These are phyloP conservation scores for Aratinga solstitialis DNA, from an alignment of 2,797 vertebrate species.

Conservation along the genomic window DNA sequence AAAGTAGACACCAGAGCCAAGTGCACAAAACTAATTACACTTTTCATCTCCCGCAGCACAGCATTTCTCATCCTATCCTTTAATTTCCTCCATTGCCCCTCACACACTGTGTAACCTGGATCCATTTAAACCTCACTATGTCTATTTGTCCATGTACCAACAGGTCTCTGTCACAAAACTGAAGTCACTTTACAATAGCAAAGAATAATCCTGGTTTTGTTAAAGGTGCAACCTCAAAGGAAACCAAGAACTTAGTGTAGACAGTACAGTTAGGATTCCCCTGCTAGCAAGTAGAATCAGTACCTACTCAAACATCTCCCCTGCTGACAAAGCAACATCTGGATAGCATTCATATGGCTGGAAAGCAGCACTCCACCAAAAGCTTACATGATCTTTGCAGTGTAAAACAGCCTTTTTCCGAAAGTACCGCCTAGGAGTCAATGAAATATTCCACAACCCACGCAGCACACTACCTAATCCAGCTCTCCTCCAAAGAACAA, in stretches of 20 bases:
- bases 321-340: neutral
- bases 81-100: neutral
- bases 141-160: neutral
- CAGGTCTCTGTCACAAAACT: neutral
- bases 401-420: neutral
- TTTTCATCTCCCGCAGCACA: neutral
- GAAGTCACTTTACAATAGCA: neutral
- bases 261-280: neutral
- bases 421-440: neutral
- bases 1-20: neutral
- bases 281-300: neutral
- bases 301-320: neutral
- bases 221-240: neutral
- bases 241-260: neutral
- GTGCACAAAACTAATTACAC: neutral
- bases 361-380: neutral
- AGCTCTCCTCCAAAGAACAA: neutral
- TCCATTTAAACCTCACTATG: neutral
- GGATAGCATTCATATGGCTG: neutral
- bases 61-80: neutral
- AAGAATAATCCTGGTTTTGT: neutral
- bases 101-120: neutral
- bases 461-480: neutral
- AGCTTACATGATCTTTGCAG: neutral
- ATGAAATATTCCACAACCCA: neutral